These are phyloP conservation scores for Nycticryphes semicollaris DNA, from an alignment of 2,113 vertebrate genomes.

Conservation along the genomic window DNA sequence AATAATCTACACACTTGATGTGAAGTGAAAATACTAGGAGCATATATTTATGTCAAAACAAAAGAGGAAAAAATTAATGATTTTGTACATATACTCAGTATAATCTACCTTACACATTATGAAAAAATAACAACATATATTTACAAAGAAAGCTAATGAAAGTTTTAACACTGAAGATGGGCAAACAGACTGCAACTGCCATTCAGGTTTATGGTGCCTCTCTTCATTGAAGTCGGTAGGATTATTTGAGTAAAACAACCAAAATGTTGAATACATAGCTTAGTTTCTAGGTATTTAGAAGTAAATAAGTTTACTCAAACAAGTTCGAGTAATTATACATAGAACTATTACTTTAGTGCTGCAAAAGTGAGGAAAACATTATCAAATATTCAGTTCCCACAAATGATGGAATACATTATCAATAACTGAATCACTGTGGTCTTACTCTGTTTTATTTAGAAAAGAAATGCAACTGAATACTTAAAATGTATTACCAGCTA, in stretches of 20 bases:
- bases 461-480: slow-evolving; percentile 11
- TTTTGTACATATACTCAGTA: neutral
- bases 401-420: neutral
- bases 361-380: slow-evolving; percentile 1
- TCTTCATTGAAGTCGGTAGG: neutral
- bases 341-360: neutral
- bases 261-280: neutral
- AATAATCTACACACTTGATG: neutral
- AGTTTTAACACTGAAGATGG: neutral
- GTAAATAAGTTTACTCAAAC: neutral
- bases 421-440: neutral
- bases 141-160: neutral
- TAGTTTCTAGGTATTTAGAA: neutral
- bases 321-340: neutral
- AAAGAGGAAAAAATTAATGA: neutral
- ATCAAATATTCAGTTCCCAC: neutral
- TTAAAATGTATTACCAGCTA: neutral
- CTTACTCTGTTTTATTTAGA: neutral
- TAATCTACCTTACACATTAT: neutral
- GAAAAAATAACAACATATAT: neutral
- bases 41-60: neutral
- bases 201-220: neutral
- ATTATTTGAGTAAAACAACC: neutral
- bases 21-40: neutral
- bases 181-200: neutral